These are phyloP conservation scores for Eurypyga helias DNA, from an alignment of 2,113 vertebrate genomes.

Conservation along the genomic window DNA sequence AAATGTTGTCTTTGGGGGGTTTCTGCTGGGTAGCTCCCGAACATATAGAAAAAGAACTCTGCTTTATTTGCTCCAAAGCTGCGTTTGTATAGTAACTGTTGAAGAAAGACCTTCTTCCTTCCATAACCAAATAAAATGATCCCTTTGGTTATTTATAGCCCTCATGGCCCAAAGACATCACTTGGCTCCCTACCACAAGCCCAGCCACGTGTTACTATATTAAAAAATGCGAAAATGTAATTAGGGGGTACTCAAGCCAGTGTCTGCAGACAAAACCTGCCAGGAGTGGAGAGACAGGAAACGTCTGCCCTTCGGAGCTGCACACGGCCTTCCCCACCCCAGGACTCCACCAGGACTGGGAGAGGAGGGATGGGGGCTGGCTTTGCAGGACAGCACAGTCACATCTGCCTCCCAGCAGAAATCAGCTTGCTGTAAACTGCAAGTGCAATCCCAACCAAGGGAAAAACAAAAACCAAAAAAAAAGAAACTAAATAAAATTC, in stretches of 20 bases:
- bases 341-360: conserved; percentile 29
- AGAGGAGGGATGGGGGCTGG: neutral
- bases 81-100: conserved; percentile 62
- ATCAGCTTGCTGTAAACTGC: neutral
- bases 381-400: neutral
- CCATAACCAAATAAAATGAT: conserved; percentile 76
- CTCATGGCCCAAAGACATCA: conserved; percentile 72
- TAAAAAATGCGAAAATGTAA: conserved; percentile 83
- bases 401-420: neutral
- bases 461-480: neutral
- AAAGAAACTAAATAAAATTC: neutral
- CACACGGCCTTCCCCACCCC: conserved; percentile 22
- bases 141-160: conserved; percentile 81
- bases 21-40: conserved; percentile 31
- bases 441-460: neutral
- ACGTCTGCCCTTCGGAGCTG: conserved; percentile 40
- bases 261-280: conserved; percentile 79
- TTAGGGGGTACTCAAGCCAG: conserved; percentile 77
- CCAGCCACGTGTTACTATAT: conserved; percentile 83
- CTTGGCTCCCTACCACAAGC: conserved; percentile 77
- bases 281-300: conserved; percentile 73
- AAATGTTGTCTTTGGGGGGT: neutral
- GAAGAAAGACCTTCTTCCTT: conserved; percentile 74
- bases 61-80: conserved; percentile 54
- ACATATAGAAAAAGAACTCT: conserved; percentile 26